phyloP scores from a whole-genome alignment of 2,888 invertebrate genomes.

The Heliconius ethilla region DNA sequence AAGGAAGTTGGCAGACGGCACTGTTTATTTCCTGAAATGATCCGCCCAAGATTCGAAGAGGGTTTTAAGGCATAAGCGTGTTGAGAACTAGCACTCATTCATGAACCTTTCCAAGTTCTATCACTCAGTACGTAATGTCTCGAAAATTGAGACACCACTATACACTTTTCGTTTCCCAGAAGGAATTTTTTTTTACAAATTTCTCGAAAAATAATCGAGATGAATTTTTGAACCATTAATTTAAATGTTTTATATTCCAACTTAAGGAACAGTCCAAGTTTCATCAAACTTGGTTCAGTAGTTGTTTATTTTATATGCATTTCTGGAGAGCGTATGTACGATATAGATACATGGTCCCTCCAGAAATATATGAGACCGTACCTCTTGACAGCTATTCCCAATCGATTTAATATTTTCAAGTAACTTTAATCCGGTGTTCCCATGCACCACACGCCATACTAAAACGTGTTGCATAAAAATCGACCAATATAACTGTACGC shows the following conservation, averaged over 20 bases:
- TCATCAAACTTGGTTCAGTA: neutral
- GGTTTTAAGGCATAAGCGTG: conserved; percentile 4
- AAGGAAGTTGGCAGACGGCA: conserved; percentile 36
- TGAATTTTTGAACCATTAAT: neutral
- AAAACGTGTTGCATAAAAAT: conserved; percentile 50
- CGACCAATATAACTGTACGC: conserved; percentile 53
- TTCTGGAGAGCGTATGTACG: neutral
- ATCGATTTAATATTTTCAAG: neutral
- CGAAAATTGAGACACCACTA: neutral
- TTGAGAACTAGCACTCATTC: neutral
- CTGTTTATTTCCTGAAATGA: conserved; percentile 34
- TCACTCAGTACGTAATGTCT: neutral
- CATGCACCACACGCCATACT: conserved; percentile 27
- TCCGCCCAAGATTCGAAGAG: conserved; percentile 6
- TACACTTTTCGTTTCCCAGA: neutral
- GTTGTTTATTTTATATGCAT: neutral
- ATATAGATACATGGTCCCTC: neutral
- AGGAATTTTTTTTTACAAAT: neutral
- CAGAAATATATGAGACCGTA: neutral
- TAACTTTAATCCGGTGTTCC: neutral
- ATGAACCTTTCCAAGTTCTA: neutral
- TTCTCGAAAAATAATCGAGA: neutral
- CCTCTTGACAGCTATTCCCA: neutral
- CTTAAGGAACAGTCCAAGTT: too few relatives aligned
- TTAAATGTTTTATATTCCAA: neutral